Conservation (phyloP, 2,797 vertebrate species). For the Ciconia nigra region DNA sequence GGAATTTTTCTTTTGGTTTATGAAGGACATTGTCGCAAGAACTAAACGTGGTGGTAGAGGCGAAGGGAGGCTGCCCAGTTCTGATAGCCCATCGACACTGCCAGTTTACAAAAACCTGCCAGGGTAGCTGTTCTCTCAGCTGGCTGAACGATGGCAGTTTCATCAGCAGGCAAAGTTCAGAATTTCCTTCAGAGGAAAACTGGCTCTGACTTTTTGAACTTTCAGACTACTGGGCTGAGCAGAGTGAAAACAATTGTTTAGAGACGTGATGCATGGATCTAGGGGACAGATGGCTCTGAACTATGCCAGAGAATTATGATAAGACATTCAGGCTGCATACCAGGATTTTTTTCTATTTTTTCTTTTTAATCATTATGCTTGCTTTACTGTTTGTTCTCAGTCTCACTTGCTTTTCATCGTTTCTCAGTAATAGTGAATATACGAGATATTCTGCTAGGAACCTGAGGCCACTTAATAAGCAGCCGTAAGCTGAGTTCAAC, state of each 20-base stretch:
- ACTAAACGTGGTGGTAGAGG: neutral
- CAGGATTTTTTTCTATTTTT: neutral
- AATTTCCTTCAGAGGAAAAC: neutral
- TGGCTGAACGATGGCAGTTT: neutral
- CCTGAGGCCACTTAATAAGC: neutral
- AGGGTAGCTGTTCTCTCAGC: neutral
- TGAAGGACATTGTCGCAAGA: neutral
- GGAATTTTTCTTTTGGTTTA: neutral
- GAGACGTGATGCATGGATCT: neutral
- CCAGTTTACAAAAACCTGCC: neutral
- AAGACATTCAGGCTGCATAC: neutral
- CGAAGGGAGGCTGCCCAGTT: neutral
- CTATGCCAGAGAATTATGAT: neutral
- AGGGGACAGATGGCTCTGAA: neutral
- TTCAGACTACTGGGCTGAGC: neutral
- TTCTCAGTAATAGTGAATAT: neutral
- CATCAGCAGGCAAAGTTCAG: neutral
- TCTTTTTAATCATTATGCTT: neutral
- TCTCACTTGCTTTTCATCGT: neutral
- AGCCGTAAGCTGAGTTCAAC: neutral
- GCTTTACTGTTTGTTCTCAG: neutral
- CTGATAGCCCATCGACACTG: neutral
- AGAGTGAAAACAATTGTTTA: slow-evolving; percentile 14
- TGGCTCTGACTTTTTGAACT: slow-evolving; percentile 19
- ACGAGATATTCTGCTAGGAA: neutral